These are phyloP conservation scores for Cephus cinctus DNA, from an alignment of 1,140 invertebrate genomes.

Conservation along the genomic window DNA sequence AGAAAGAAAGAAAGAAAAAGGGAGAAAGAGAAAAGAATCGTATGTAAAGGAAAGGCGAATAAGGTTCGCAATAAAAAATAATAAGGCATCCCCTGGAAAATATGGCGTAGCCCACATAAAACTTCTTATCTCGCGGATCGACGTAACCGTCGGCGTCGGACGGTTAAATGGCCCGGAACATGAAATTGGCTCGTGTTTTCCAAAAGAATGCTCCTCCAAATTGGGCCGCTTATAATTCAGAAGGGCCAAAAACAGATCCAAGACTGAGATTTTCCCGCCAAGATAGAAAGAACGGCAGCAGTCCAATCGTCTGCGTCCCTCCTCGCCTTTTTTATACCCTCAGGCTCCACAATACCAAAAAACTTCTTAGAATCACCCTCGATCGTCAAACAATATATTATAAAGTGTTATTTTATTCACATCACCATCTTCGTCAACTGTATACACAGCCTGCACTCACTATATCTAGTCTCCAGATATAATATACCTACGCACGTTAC, in stretches of 20 bases:
- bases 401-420: too few species aligned
- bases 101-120: slow-evolving; percentile 4
- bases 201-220: slow-evolving; percentile 17
- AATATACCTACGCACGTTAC: too few species aligned
- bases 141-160: slow-evolving; percentile 14
- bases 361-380: too few species aligned
- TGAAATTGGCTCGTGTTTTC: slow-evolving; percentile 32
- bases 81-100: slow-evolving; percentile 34
- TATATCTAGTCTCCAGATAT: too few species aligned
- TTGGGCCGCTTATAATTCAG: slow-evolving; percentile 2
- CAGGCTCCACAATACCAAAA: too few species aligned
- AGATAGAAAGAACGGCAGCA: not conserved
- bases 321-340: too few species aligned
- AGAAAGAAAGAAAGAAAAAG: slow-evolving; percentile 16
- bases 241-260: too few species aligned
- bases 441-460: too few species aligned
- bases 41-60: not conserved
- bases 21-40: not conserved
- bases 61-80: slow-evolving; percentile 40
- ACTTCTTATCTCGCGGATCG: not conserved
- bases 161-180: slow-evolving; percentile 43
- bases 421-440: too few species aligned
- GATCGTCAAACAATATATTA: too few species aligned
- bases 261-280: too few species aligned
- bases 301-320: too few species aligned